Conservation (phyloP, 2,797 vertebrate genomes). For the Channa striata region DNA sequence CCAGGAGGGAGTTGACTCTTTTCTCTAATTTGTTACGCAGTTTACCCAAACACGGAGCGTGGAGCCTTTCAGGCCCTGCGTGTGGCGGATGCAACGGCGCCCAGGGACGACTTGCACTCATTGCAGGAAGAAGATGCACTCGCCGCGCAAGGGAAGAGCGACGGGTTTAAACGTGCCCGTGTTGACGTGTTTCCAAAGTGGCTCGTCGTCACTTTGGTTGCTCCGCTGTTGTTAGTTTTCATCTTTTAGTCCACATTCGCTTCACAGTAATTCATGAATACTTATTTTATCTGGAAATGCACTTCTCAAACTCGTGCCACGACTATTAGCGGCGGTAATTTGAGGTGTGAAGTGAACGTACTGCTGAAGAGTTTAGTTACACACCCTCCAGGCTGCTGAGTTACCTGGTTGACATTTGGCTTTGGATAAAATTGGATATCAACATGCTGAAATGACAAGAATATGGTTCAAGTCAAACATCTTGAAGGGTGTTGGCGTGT, state of each 20-base stretch:
- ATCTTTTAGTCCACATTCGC: background rate
- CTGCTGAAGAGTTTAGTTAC: background rate
- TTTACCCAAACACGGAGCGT: conserved; percentile 84
- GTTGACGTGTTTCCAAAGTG: conserved; percentile 32
- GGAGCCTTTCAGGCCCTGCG: conserved; percentile 52
- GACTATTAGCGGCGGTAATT: background rate
- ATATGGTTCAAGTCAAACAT: conserved; percentile 14
- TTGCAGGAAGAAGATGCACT: conserved; percentile 31
- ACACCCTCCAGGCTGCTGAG: background rate
- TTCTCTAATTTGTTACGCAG: conserved; percentile 85
- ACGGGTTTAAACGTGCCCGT: conserved; percentile 11
- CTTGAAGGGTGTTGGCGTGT: background rate
- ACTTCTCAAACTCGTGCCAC: background rate
- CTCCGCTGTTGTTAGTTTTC: background rate
- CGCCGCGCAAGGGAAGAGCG: background rate
- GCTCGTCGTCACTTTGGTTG: background rate
- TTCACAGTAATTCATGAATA: background rate
- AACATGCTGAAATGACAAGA: background rate
- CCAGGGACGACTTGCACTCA: conserved; percentile 62
- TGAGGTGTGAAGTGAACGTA: conserved; percentile 1
- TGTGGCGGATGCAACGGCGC: conserved; percentile 52
- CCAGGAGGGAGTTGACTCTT: conserved; percentile 82
- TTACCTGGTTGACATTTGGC: conserved; percentile 9
- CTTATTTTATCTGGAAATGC: background rate
- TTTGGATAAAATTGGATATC: background rate